Evolutionary conservation across 2,113 vertebrate species (phyloP).

Genomic region (Corythoichthys intestinalis): DNA sequence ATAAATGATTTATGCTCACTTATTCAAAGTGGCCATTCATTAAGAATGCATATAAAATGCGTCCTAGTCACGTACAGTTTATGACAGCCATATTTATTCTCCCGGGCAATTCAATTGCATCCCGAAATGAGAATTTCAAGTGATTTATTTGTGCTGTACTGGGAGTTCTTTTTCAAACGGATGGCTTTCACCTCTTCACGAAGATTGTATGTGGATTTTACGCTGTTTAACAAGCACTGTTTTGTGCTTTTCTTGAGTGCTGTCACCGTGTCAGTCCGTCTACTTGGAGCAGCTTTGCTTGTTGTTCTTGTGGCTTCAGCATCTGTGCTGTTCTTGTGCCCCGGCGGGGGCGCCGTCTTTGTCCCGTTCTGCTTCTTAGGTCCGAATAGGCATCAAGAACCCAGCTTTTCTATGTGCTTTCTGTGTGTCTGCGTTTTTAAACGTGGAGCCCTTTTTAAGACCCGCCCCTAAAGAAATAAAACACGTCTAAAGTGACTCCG

Average conservation of each 20-base stretch:
- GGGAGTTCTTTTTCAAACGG: not conserved
- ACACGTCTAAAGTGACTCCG: constrained; percentile 16
- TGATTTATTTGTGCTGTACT: not conserved
- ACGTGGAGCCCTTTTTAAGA: constrained; percentile 6
- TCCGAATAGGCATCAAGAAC: not conserved
- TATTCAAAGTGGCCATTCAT: not conserved
- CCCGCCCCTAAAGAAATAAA: not conserved
- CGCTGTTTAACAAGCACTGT: not conserved
- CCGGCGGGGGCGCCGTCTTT: constrained; percentile 31
- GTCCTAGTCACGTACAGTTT: no score
- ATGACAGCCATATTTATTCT: not conserved
- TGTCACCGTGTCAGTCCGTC: constrained; percentile 46
- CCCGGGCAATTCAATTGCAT: not conserved
- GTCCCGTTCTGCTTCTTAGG: constrained; percentile 26
- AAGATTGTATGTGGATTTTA: not conserved
- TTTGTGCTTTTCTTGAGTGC: constrained; percentile 21
- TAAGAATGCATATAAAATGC: no score
- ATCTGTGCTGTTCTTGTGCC: constrained; percentile 11
- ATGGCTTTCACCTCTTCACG: not conserved
- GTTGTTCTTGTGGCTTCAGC: constrained; percentile 13
- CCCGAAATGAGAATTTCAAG: not conserved
- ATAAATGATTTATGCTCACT: no score
- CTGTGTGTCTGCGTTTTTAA: constrained; percentile 48
- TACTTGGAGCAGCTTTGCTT: constrained; percentile 26
- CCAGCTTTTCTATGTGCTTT: constrained; percentile 22